Evolutionary conservation across 2,113 vertebrate species (phyloP), one percentile per base, ranked within the genome.

Genomic region (Anarrhichthys ocellatus): DNA sequence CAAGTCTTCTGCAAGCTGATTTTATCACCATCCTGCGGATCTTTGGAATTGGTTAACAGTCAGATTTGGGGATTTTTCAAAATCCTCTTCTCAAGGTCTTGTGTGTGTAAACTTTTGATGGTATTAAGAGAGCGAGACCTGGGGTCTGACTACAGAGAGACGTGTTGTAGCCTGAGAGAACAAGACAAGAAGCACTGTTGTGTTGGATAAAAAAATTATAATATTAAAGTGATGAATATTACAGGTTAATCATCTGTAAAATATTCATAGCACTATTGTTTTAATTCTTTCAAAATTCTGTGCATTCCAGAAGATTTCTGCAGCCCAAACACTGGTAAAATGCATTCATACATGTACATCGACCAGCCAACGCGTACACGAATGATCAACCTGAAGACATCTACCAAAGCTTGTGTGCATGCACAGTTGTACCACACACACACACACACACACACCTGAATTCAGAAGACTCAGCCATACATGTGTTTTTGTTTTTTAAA

Each of bases 61-160:
- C 13, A 68, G 70, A 52, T 73, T 82, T 66, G 27, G 1, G 63
- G 50, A 64, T 80, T 82, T 78, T 9, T 63, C 15, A 32, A 67
- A 81, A 88, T 48, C 65, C 20, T 42, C 40, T 58, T 81, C 54
- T 80, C 27, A 78, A 73, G 46, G 73, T 76, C 61, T 68, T 65
- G 40, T 66, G 76, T 74, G 64, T 78, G 64, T 88, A 79, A 84
- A 85, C 87, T 86, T 80, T 76, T 78, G 73, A 86, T 88, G 76
- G 58, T 58, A 71, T 84, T 54, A 71, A 52, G 27, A 80, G 70
- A 8, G 64, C 58, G 10, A 69, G 36, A 61, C 56, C 63, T 64
- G 64, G 40, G 50, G 59, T 69, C 65, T 77, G 52, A 89, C 77
- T 50, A 62, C 65, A 73, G 36, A 80, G 59, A 56, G 76, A 72